A percentile compares a stretch with the other conserved stretches of the same genome.
Conservation (phyloP, 2,888 invertebrate species). For the Aleiodes testaceus region DNA sequence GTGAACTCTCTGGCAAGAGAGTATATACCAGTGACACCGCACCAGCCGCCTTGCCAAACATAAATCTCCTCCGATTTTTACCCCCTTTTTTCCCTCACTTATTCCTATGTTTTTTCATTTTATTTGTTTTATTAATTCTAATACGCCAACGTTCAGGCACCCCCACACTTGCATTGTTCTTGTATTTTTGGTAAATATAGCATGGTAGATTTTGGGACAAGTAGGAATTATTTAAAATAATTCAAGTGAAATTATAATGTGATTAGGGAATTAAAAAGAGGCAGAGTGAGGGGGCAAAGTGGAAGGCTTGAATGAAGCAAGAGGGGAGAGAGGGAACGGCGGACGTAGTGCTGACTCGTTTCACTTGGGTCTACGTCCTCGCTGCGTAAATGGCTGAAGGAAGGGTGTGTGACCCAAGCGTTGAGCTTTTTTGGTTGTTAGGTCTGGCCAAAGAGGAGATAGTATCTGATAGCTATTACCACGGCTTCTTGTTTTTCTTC, state of each 20-base stretch:
- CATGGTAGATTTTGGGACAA: too few species aligned
- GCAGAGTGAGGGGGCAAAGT: not conserved
- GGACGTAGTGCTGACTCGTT: conserved; percentile 48
- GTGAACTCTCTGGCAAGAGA: conserved; percentile 25
- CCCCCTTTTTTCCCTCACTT: conserved; percentile 45
- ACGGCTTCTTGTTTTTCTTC: too few species aligned
- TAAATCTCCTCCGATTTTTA: conserved; percentile 62
- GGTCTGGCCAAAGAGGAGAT: not conserved
- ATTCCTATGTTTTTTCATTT: conserved; percentile 37
- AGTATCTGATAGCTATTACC: not conserved
- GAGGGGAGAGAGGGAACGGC: conserved; percentile 12
- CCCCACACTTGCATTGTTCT: conserved; percentile 66
- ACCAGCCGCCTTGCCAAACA: conserved; percentile 52
- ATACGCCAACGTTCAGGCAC: conserved; percentile 32
- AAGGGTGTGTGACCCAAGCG: not conserved
- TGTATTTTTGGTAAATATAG: conserved; percentile 62
- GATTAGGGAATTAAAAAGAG: not conserved
- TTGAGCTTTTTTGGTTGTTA: not conserved
- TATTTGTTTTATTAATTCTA: conserved; percentile 35
- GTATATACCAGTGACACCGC: conserved; percentile 32
- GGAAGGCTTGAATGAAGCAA: conserved; percentile 18
- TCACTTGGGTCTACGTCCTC: conserved; percentile 39
- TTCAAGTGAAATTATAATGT: not conserved
- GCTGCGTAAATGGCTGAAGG: not conserved
- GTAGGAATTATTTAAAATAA: too few species aligned